A percentile compares a stretch with the other conserved stretches of the same genome.
Evolutionary conservation across 2,113 vertebrate species (phyloP).

Genomic region (Anser brachyrhynchus): DNA sequence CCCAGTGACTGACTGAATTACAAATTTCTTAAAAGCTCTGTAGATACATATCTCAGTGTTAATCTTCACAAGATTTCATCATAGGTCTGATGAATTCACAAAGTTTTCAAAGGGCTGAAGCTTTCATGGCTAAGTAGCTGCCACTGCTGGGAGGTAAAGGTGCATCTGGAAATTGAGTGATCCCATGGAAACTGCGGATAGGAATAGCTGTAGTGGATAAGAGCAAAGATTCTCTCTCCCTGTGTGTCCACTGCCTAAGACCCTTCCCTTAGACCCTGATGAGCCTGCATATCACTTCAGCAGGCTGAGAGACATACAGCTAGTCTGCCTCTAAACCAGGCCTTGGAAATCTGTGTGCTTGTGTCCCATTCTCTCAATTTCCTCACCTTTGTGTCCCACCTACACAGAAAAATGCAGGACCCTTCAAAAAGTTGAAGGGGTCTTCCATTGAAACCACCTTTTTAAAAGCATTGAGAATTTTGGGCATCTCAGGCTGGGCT

Average conservation of each 20-base stretch:
- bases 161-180: neutral
- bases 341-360: neutral
- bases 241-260: accelerated
- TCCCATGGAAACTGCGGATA: neutral
- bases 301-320: neutral
- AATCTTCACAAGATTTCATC: neutral
- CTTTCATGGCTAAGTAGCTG: neutral
- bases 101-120: neutral
- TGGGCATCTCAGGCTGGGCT: neutral
- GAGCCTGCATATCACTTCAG: neutral
- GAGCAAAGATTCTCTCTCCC: neutral
- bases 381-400: neutral
- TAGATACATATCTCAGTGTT: neutral
- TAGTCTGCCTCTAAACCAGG: neutral
- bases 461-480: neutral
- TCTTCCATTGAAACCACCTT: neutral
- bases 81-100: neutral
- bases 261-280: neutral
- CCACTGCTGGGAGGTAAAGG: neutral
- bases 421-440: neutral
- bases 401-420: neutral
- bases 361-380: neutral
- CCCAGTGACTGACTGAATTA: neutral
- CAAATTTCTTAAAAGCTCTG: neutral
- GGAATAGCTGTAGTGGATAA: neutral